Evolutionary conservation across 1,140 invertebrate species (phyloP), one percentile per base, ranked within the genome.

Genomic region (Brachionus calyciflorus): DNA sequence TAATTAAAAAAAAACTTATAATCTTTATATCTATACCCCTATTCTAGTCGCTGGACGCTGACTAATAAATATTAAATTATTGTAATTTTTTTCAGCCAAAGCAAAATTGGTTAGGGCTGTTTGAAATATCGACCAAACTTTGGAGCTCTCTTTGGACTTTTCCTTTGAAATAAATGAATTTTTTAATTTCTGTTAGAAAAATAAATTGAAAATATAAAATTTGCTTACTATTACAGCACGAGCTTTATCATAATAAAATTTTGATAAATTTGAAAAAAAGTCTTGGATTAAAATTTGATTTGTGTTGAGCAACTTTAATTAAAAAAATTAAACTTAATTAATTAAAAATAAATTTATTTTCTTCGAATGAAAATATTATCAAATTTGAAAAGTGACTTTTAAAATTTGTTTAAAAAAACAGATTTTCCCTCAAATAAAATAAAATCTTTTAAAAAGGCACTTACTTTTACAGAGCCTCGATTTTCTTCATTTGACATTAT

Each of bases 231-330:
- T 41, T 9, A 14, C 9, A 12, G 44, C 24, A 51, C 30, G 33
- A 26, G 69, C 69, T 73, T 73, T 73, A 24, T 73, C 69, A 17
- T 30, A 73, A 40, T 73, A 46, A 51, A 73, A 73, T 55, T 55
- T 73, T n/a, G 69, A 73, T n/a, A 73, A 24, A 21, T 55, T 30
- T 1, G 30, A 21, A 37, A 49, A 73, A 51, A 21, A 73, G 49
- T 73, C 69, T 24, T 73, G 28, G 1, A 73, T 24, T 5, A 65
- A 41, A 40, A 49, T 51, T 41, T 73, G 51, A 21, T 17, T 37
- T 12, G 33, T n/a, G 17, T 30, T 49, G 7, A n/a, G 12, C 0
- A 21, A 17, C 26, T 55, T 33, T 12, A 12, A 21, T 21, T 9
- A 7, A 44, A 26, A 10, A 51, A 26, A 19, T 17, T 68, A 19